Conservation (phyloP, 2,888 invertebrate genomes). For the Zootermopsis nevadensis region DNA sequence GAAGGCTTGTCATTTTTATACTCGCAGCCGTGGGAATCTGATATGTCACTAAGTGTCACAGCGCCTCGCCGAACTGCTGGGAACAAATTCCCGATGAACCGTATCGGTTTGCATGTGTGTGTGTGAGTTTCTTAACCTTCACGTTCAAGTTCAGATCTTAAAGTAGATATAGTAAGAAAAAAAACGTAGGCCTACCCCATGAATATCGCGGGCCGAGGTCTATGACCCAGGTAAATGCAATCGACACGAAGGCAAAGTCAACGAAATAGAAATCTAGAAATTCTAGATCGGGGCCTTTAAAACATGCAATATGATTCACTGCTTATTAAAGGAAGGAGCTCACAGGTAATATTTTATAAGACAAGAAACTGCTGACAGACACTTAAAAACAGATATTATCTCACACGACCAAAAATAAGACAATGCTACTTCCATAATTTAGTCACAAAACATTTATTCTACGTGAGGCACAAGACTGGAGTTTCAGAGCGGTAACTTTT, state of each 20-base stretch:
- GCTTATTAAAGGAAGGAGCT: background rate
- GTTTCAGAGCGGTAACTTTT: no score
- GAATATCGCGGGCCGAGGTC: background rate
- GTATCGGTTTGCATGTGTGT: background rate
- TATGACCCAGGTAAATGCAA: background rate
- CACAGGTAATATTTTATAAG: background rate
- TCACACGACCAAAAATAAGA: no score
- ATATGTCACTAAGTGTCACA: no score
- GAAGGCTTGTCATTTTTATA: no score
- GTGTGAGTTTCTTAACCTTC: constrained; percentile 28
- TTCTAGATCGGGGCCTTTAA: background rate
- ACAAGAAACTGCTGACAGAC: no score
- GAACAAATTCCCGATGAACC: no score
- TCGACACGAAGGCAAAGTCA: background rate
- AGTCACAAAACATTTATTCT: no score
- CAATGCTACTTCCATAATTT: no score
- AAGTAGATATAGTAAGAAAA: background rate
- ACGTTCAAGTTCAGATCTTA: constrained; percentile 9
- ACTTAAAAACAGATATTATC: no score
- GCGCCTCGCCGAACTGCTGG: no score
- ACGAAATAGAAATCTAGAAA: background rate
- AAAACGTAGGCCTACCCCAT: background rate
- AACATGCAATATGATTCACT: constrained; percentile 2
- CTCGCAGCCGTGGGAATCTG: no score
- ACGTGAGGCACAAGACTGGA: no score